Percentiles rank a stretch among this genome's conserved stretches.
phyloP scores from a whole-genome alignment of 1,140 invertebrate species.

The Drosophila dunni region DNA sequence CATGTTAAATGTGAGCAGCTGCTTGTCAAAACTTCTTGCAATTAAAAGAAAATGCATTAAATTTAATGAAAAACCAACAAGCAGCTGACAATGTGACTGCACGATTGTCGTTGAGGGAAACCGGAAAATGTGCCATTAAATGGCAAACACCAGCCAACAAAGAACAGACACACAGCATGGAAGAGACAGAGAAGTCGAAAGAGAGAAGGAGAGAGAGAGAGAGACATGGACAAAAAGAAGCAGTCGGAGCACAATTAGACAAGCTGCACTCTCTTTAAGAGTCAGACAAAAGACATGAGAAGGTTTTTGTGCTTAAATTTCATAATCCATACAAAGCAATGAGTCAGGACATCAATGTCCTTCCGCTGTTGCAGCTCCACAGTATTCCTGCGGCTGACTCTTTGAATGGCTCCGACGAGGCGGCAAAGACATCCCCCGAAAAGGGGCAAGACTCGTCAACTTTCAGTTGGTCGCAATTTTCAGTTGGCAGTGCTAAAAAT shows the following conservation, averaged over 20 bases:
- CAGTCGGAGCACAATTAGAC: constrained; percentile 14
- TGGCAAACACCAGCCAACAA: constrained; percentile 57
- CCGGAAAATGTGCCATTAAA: constrained; percentile 77
- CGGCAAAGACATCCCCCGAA: constrained; percentile 59
- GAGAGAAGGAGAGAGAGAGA: not conserved
- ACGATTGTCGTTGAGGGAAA: constrained; percentile 41
- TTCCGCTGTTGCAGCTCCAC: not conserved
- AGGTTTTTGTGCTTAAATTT: constrained; percentile 79
- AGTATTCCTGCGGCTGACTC: constrained; percentile 29
- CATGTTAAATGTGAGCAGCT: not conserved
- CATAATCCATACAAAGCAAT: constrained; percentile 76
- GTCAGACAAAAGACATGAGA: constrained; percentile 36
- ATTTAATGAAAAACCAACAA: constrained; percentile 62
- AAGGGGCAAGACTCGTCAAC: constrained; percentile 38
- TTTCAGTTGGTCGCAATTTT: constrained; percentile 58
- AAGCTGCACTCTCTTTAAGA: constrained; percentile 42
- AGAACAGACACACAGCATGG: not conserved
- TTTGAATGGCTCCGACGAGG: constrained; percentile 71
- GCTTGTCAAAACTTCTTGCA: constrained; percentile 31
- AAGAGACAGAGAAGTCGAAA: no score
- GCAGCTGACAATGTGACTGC: constrained; percentile 29
- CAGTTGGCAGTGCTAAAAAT: constrained; percentile 61
- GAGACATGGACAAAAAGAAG: constrained; percentile 37
- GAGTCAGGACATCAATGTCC: constrained; percentile 52
- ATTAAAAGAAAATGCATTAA: constrained; percentile 65